A percentile compares a stretch with the other conserved stretches of the same genome.
phyloP scores from a whole-genome alignment of 2,797 vertebrate species.

The Sebastes oblongus region DNA sequence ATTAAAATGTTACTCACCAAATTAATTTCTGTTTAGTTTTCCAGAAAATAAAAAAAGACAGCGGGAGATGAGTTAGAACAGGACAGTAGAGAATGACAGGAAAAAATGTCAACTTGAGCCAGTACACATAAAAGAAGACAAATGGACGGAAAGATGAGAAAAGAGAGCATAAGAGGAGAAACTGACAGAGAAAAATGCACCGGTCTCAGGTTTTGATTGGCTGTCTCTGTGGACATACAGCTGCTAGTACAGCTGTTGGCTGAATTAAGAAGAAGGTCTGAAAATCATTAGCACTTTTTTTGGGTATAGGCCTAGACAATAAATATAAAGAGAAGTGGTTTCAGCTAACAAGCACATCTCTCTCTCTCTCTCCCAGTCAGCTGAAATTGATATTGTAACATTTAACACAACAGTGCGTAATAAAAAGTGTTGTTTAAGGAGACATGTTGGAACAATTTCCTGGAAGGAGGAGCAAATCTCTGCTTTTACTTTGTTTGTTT shows the following conservation, averaged over 20 bases:
- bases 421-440: slow-evolving; percentile 10
- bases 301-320: not conserved
- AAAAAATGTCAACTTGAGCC: slow-evolving; percentile 1
- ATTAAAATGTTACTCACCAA: not conserved
- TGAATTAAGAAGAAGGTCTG: slow-evolving; percentile 44
- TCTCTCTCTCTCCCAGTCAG: slow-evolving; percentile 17
- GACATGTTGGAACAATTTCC: slow-evolving; percentile 22
- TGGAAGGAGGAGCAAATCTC: not conserved
- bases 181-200: not conserved
- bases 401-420: slow-evolving; percentile 30
- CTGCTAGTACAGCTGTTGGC: slow-evolving; percentile 57
- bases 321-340: slow-evolving; percentile 34
- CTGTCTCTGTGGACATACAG: slow-evolving; percentile 32
- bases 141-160: not conserved
- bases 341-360: slow-evolving; percentile 26
- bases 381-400: slow-evolving; percentile 37
- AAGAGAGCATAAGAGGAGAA: not conserved
- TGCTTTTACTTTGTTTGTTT: slow-evolving; percentile 4
- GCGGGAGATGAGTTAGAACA: not conserved
- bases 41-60: not conserved
- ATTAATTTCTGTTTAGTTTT: not conserved
- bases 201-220: slow-evolving; percentile 34
- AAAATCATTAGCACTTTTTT: slow-evolving; percentile 53
- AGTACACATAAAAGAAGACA: not conserved
- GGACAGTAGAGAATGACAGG: slow-evolving; percentile 1